Base-by-base conservation (phyloP, 2,888 invertebrate genomes). In the Andrena minutula region DNA sequence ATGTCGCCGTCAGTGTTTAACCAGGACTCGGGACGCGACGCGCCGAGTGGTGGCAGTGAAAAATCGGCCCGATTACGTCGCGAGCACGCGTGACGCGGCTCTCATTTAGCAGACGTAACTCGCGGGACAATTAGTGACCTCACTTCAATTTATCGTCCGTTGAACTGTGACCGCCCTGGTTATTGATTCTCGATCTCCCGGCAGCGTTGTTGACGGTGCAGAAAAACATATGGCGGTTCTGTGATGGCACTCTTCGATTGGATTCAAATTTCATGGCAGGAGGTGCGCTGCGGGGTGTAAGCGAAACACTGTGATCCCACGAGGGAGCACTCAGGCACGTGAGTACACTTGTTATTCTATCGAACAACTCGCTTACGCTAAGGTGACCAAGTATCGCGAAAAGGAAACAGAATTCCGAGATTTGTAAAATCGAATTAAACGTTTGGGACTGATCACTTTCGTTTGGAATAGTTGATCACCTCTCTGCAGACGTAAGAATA, bases 191-290 rank as follows among this genome's bases (percentile, higher is more conserved):
- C 26, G 30, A 51, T 61, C 47, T 12, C 28, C 20, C 35, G 10
- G 26, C n/a, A 35, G 35, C 47, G 47, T 12, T 41, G 56, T 70
- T 28, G 16, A 73, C 20, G 20, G 20, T 3, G 32, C 23, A 12
- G 8, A 8, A 26, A n/a, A n/a, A 56, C 7, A 64, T 23, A 60
- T 51, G 73, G 10, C 28, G 26, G 16, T 6, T 20, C 23, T 7
- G 49, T 23, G 26, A 26, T 51, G 61, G 28, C 4, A 10, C 3
- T 23, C 16, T 35, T 49, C 35, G 32, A 1, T 26, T 16, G 49
- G 49, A 61, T 73, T 20, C 20, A 61, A 61, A 72, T 26, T 51
- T 35, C 41, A 28, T 35, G 32, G 23, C 32, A 23, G 49, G 6
- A 6, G 12, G 0, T 28, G 1, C 10, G 12, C 16, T 26, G 10